A percentile compares a stretch with the other conserved stretches of the same genome.
phyloP scores from a whole-genome alignment of 2,888 invertebrate species.

The Orthonevra nobilis region DNA sequence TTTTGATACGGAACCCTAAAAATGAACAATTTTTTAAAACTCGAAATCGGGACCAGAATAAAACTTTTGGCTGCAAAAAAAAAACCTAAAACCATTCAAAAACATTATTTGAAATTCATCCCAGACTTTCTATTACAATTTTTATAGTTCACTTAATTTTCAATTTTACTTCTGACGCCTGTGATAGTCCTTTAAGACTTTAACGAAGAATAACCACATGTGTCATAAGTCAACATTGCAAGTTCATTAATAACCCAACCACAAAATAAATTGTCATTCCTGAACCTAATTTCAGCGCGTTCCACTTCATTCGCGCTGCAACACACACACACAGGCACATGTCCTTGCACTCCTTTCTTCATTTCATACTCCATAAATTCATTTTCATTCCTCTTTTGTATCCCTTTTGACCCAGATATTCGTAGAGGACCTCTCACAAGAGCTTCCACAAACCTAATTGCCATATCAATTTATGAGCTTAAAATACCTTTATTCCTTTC shows the following conservation, averaged over 20 bases:
- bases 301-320: slow-evolving; percentile 10
- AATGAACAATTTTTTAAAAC: no score
- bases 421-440: not conserved
- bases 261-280: slow-evolving; percentile 26
- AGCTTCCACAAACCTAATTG: slow-evolving; percentile 50
- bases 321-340: not conserved
- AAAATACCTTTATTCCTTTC: slow-evolving; percentile 45
- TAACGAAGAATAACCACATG: no score
- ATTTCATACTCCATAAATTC: slow-evolving; percentile 37
- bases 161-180: no score
- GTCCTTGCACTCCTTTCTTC: not conserved
- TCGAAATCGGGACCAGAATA: no score
- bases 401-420: not conserved
- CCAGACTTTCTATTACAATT: no score
- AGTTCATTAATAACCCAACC: slow-evolving; percentile 17
- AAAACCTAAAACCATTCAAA: no score
- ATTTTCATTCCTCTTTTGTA: not conserved
- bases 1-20: no score
- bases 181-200: no score
- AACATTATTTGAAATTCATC: no score
- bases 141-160: no score
- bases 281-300: slow-evolving; percentile 16
- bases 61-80: no score
- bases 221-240: slow-evolving; percentile 2
- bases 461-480: slow-evolving; percentile 58